A percentile compares a stretch with the other conserved stretches of the same genome.
phyloP scores from a whole-genome alignment of 2,888 invertebrate genomes.

The Dinocampus coccinellae region DNA sequence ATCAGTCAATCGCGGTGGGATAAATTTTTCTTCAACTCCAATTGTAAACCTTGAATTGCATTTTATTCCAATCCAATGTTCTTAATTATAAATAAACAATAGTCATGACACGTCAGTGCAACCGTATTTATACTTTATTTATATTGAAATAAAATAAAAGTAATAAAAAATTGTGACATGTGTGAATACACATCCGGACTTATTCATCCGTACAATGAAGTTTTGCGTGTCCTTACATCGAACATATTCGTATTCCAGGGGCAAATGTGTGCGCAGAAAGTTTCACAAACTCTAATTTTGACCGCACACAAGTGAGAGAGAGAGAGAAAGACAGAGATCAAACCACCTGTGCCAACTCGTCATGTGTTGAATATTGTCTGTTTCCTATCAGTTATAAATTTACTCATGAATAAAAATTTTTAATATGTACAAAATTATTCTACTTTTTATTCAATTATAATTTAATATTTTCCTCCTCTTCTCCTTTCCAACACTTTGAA shows the following conservation, averaged over 20 bases:
- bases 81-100: constrained; percentile 3
- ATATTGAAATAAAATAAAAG: no score
- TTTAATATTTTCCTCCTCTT: no score
- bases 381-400: not conserved
- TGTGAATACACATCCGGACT: constrained; percentile 30
- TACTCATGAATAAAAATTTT: no score
- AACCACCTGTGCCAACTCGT: not conserved
- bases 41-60: not conserved
- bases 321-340: no score
- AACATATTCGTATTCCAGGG: constrained; percentile 23
- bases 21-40: not conserved
- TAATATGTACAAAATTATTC: no score
- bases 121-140: not conserved
- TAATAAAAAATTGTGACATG: constrained; percentile 8
- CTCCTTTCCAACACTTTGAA: no score
- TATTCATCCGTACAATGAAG: constrained; percentile 35
- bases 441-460: no score
- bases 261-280: not conserved
- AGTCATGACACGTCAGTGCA: no score
- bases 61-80: not conserved
- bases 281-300: not conserved
- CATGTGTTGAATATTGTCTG: not conserved
- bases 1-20: no score
- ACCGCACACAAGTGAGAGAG: not conserved
- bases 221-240: constrained; percentile 31